These are phyloP conservation scores for Pseudolycoriella hygida DNA, from an alignment of 2,888 invertebrate genomes.

Conservation along the genomic window DNA sequence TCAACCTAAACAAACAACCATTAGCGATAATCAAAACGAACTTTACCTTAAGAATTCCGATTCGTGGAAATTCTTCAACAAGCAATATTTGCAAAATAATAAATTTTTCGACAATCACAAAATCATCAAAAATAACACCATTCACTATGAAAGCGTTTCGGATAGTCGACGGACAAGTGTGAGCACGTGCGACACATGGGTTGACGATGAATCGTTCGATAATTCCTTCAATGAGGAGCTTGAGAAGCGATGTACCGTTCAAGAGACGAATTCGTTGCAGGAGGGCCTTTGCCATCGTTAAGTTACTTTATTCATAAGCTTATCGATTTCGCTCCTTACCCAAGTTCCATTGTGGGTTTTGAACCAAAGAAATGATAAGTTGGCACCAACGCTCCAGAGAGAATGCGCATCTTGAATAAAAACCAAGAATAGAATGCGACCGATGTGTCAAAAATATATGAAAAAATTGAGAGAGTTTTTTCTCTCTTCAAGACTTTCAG, in stretches of 20 bases:
- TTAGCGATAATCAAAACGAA: background rate
- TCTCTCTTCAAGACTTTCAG: too few species aligned
- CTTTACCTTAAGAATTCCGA: background rate
- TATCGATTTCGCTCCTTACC: too few species aligned
- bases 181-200: conserved; percentile 27
- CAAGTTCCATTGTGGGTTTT: too few species aligned
- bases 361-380: too few species aligned
- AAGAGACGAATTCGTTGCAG: too few species aligned
- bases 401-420: too few species aligned
- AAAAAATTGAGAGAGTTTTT: too few species aligned
- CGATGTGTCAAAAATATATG: too few species aligned
- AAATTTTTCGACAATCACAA: background rate
- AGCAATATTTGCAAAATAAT: background rate
- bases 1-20: background rate
- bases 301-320: too few species aligned
- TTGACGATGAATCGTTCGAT: conserved; percentile 22
- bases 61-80: conserved; percentile 1
- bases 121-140: conserved; percentile 1
- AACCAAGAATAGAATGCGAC: too few species aligned
- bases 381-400: too few species aligned
- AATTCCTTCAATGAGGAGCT: conserved; percentile 17
- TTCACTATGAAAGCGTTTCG: conserved; percentile 15
- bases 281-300: too few species aligned
- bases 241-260: conserved; percentile 11
- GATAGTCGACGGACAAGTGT: conserved; percentile 26